Conservation (phyloP, 2,888 invertebrate species). For the Norana najaformis region DNA sequence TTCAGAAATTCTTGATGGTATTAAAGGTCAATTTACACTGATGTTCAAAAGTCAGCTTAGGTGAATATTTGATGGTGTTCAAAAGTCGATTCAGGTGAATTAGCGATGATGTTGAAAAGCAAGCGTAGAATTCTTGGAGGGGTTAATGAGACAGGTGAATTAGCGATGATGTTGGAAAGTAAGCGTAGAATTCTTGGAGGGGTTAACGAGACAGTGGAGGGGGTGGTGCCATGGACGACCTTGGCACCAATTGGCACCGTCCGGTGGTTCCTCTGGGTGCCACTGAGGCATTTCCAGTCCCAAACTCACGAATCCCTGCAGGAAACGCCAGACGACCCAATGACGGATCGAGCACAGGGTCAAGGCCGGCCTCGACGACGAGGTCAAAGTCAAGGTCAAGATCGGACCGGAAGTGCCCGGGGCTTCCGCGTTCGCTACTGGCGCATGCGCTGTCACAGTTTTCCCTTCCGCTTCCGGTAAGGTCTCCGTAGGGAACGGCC, state of each 20-base stretch:
- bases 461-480: not conserved
- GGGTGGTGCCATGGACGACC: not conserved
- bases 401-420: not conserved
- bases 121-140: too few species aligned
- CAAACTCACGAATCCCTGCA: not conserved
- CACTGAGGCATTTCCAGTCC: not conserved
- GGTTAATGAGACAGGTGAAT: too few species aligned
- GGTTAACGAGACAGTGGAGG: not conserved
- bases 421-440: not conserved
- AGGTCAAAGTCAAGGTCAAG: conserved; percentile 13
- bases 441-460: not conserved
- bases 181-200: not conserved
- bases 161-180: not conserved
- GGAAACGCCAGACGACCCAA: not conserved
- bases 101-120: not conserved
- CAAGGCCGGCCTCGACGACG: not conserved
- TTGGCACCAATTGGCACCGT: not conserved
- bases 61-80: not conserved
- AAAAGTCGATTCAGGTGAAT: not conserved
- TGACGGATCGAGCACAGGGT: not conserved
- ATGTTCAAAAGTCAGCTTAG: not conserved
- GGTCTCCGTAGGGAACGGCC: conserved; percentile 69
- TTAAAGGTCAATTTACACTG: not conserved
- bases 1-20: too few species aligned
- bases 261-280: not conserved